Conservation (phyloP, 2,888 invertebrate species). For the Lydus trimaculatus region DNA sequence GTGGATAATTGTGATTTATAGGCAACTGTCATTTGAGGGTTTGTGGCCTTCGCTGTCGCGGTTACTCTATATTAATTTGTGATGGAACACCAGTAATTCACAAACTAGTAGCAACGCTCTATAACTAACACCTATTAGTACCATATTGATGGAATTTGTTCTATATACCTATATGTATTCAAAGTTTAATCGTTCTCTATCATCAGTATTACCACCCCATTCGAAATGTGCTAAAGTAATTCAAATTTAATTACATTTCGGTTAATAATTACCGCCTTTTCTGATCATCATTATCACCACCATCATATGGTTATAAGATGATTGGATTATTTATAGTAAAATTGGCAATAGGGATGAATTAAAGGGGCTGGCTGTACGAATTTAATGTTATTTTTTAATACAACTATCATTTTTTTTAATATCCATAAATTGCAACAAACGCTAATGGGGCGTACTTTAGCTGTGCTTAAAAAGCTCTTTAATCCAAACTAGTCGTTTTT, state of each 20-base stretch:
- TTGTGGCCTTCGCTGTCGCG: constrained; percentile 41
- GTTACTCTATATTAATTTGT: constrained; percentile 49
- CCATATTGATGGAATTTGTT: neutral
- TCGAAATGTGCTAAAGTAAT: constrained; percentile 5
- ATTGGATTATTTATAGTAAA: constrained; percentile 14
- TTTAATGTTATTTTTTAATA: neutral
- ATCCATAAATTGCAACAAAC: constrained; percentile 53
- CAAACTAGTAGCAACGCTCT: neutral
- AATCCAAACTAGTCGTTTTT: constrained; percentile 40
- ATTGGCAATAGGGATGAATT: constrained; percentile 11
- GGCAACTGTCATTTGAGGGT: constrained; percentile 46
- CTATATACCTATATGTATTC: neutral
- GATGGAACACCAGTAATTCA: constrained; percentile 43
- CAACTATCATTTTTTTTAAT: constrained; percentile 46
- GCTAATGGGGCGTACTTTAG: constrained; percentile 49
- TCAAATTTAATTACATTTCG: constrained; percentile 13
- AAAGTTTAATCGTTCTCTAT: neutral
- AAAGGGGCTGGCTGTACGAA: neutral
- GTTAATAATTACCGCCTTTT: constrained; percentile 18
- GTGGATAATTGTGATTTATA: constrained; percentile 54
- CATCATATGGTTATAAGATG: neutral
- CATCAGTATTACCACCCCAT: neutral
- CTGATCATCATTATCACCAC: constrained; percentile 8
- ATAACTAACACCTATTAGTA: neutral
- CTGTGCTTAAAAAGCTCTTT: constrained; percentile 46